These are phyloP conservation scores for Tetrao urogallus DNA, from an alignment of 2,113 vertebrate species.

Conservation along the genomic window DNA sequence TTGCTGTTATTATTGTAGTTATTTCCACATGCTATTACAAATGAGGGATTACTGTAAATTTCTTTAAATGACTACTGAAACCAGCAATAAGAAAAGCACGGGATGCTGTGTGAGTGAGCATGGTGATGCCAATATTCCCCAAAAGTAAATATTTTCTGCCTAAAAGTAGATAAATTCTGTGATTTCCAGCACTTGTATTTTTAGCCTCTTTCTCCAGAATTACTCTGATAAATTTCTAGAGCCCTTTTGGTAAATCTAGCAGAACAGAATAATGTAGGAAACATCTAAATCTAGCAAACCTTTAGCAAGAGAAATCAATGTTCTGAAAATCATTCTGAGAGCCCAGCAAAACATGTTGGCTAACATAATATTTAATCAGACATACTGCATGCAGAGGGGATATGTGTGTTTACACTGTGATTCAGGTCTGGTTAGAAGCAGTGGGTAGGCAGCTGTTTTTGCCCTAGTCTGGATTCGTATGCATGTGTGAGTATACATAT, in stretches of 20 bases:
- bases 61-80: neutral
- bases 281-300: neutral
- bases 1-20: neutral
- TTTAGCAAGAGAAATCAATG: neutral
- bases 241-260: neutral
- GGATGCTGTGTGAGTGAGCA: neutral
- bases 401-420: slow-evolving; percentile 25
- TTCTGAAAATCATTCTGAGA: neutral
- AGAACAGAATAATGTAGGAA: neutral
- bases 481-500: neutral
- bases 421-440: slow-evolving; percentile 27
- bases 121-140: neutral
- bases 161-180: neutral
- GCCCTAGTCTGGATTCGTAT: neutral
- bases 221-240: neutral
- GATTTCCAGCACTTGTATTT: neutral
- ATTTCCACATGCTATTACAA: neutral
- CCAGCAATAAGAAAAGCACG: neutral
- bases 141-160: neutral
- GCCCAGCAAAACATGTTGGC: neutral
- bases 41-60: neutral
- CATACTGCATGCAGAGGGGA: neutral
- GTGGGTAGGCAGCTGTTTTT: neutral
- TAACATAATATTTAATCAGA: slow-evolving; percentile 45
- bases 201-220: neutral